Base-by-base conservation (phyloP, 2,113 vertebrate species). In the Megalops atlanticus region DNA sequence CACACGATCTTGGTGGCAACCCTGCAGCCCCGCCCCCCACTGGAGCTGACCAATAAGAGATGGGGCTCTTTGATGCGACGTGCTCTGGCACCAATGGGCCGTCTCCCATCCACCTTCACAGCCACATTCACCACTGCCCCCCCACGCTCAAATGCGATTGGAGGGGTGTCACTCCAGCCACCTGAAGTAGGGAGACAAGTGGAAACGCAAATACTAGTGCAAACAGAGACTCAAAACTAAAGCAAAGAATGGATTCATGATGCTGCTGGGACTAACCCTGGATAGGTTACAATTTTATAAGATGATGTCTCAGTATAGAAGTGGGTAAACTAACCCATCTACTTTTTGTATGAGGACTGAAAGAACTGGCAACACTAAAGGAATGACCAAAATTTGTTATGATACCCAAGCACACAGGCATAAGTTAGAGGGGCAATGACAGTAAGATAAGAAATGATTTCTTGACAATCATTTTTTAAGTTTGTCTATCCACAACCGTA, bases 111-210 rank as follows among this genome's bases (percentile, higher is more conserved):
- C n/a, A 98, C 93, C 83, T 89, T 94, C 80, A 98, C 92, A 0
- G 97, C 96, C 1, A 96, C 45, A 0, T 97, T 96, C 80, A 97
- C 93, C 85, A 99, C 97, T 0, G 95, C 95, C 14, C 97, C 98
- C 0, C 98, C 97, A 0, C 95, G 96, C 88, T 99, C 97, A 0
- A 98, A 99, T 0, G 96, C 95, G 49, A 99, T 95, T 2, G 98
- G 98, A 0, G 98, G 98, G 0, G 98, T 98, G 90, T 98, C 98
- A 0, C 97, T 98, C 97, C 97, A 99, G 69, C 97, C 97, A 0
- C 98, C 98, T 99, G 76, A 0, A 35, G n/a, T 33, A 8, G 36
- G n/a, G 35, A 43, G n/a, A 41, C 8, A 27, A 27, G 38, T 64
- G 24, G 36, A 40, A 5, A 40, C 35, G 12, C 33, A 2, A 52